Base-by-base conservation (phyloP, 2,888 invertebrate species). In the Argyra leucocephala region DNA sequence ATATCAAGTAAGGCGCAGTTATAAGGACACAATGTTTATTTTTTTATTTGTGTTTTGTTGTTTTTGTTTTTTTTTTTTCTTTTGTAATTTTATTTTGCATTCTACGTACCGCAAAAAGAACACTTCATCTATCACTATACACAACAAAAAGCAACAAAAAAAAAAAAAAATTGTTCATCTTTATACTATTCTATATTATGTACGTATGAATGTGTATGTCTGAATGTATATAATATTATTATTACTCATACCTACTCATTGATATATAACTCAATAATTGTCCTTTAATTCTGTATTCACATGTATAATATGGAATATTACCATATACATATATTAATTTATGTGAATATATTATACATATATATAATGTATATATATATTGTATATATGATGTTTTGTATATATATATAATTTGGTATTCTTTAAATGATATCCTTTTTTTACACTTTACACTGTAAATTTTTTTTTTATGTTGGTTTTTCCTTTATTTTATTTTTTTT, bases 211-310 rank as follows among this genome's bases (percentile, higher is more conserved):
- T 9, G 4, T 26, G 26, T 9, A 26, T 12, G 12, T 31, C 7
- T 31, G 12, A 2, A 31, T 31, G 1, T 31, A 31, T 31, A 31
- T 31, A 31, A 31, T 10, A n/a, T n/a, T n/a, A n/a, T 31, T 31
- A 10, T 10, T 31, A 31, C 31, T 10, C 7, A 48, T 48, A 48
- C 18, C 1, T 48, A 48, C 18, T 48, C 48, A 48, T 48, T 48
- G 48, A 48, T 48, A 5, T 48, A 48, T 48, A 48, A 48, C 48
- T 48, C 48, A 48, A 48, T 48, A 48, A 48, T 48, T 48, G 48
- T 48, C 48, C 48, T 48, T 48, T 48, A 48, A 48, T 48, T 48
- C 48, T 48, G 48, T 18, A 48, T 9, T 18, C 15, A 12, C 48
- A 48, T n/a, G 12, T 10, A 31, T 10, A 6, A 4, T 31, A 12